Percentiles rank a stretch among this genome's conserved stretches.
These are phyloP conservation scores for Gastrophryne carolinensis DNA, from an alignment of 2,797 vertebrate genomes.

Conservation along the genomic window DNA sequence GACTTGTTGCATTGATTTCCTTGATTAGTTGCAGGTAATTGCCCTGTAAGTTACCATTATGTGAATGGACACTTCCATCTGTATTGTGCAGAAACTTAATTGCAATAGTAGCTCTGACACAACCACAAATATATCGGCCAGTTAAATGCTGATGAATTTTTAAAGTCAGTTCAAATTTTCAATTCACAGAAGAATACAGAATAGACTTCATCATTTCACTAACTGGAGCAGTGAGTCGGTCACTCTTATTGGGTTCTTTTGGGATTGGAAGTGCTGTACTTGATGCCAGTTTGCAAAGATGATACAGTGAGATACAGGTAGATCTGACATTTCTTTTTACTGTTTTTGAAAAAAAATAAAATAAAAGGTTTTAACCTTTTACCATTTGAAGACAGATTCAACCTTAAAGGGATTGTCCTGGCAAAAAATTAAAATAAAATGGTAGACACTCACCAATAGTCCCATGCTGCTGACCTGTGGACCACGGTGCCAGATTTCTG, in stretches of 20 bases:
- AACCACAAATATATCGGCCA: not conserved
- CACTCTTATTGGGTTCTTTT: not conserved
- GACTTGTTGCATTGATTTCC: not conserved
- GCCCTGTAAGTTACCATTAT: not conserved
- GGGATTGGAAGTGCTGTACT: not conserved
- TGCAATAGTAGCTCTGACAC: not conserved
- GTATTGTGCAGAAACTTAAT: not conserved
- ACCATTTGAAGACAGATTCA: no score
- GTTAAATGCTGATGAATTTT: not conserved
- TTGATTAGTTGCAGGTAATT: not conserved
- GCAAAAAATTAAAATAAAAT: no score
- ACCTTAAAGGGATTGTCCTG: no score
- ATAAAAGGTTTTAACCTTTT: no score
- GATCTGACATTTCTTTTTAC: not conserved
- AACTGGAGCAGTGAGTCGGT: not conserved
- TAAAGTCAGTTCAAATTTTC: not conserved
- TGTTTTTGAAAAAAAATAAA: not conserved
- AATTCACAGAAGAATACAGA: not conserved
- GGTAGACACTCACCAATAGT: no score
- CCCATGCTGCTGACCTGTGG: no score
- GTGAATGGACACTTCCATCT: not conserved
- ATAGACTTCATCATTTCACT: not conserved
- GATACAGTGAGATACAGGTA: not conserved
- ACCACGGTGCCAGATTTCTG: no score
- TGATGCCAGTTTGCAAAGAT: not conserved